phyloP scores from a whole-genome alignment of 2,888 invertebrate genomes.

The Fissipunctia ypsillon region DNA sequence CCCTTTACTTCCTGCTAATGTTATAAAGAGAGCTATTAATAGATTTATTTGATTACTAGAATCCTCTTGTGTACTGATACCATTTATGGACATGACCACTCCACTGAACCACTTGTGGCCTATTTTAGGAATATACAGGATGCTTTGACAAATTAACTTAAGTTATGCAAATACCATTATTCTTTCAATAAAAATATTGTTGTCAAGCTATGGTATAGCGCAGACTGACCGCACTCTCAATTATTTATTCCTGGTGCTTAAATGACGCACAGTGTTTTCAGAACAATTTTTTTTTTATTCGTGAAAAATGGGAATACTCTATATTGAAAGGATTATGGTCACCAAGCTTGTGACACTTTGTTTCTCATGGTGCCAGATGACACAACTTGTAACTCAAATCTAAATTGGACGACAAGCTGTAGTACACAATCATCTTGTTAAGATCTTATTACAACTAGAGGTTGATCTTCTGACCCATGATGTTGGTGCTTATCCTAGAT shows the following conservation, averaged over 20 bases:
- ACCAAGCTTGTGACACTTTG: neutral
- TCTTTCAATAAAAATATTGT: neutral
- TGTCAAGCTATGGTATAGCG: neutral
- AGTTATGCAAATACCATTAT: no score
- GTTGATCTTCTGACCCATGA: conserved; percentile 39
- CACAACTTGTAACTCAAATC: conserved; percentile 11
- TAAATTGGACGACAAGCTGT: conserved; percentile 40
- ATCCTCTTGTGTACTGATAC: conserved; percentile 26
- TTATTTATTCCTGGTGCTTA: neutral
- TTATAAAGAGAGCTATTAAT: conserved; percentile 24
- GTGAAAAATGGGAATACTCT: no score
- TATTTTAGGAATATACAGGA: neutral
- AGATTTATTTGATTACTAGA: conserved; percentile 18
- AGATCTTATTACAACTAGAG: conserved; percentile 37
- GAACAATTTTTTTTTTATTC: no score
- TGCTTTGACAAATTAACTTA: neutral
- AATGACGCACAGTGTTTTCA: no score
- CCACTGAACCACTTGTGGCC: neutral
- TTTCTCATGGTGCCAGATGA: neutral
- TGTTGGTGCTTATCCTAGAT: conserved; percentile 23
- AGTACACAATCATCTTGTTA: conserved; percentile 23
- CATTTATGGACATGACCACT: neutral
- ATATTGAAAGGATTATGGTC: no score
- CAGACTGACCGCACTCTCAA: neutral
- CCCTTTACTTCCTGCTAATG: conserved; percentile 36